A percentile compares a stretch with the other conserved stretches of the same genome.
Evolutionary conservation across 2,113 vertebrate genomes (phyloP).

Genomic region (Girardinichthys multiradiatus): DNA sequence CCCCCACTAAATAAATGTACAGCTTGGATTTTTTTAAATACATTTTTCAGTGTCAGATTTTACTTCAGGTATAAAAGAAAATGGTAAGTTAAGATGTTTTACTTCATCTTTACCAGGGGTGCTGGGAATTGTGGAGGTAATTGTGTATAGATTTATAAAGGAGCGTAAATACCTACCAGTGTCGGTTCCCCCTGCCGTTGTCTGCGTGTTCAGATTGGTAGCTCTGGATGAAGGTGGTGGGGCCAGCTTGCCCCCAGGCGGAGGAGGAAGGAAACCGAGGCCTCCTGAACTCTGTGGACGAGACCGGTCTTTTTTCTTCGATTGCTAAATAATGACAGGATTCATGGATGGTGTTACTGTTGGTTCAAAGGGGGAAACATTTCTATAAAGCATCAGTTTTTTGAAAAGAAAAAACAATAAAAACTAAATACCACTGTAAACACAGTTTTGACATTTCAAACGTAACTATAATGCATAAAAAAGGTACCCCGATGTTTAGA

Average conservation of each 20-base stretch:
- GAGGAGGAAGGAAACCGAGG: constrained; percentile 89
- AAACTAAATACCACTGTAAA: background rate
- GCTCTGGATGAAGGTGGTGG: constrained; percentile 81
- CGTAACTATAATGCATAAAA: background rate
- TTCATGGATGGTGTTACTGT: background rate
- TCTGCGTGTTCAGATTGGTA: constrained; percentile 82
- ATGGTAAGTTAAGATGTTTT: background rate
- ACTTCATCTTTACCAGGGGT: too few relatives aligned
- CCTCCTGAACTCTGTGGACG: constrained; percentile 85
- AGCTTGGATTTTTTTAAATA: background rate
- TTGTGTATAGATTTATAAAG: background rate
- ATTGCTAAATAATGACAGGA: constrained; percentile 80
- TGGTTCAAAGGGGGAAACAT: background rate
- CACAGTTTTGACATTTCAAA: background rate
- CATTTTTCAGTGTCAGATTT: background rate
- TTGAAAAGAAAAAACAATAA: background rate
- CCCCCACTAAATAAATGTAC: background rate
- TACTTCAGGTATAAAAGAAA: background rate
- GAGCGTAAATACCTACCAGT: constrained; percentile 68
- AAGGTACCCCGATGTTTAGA: constrained; percentile 92
- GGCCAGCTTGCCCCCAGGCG: constrained; percentile 88
- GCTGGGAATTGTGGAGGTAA: background rate
- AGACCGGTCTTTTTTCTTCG: constrained; percentile 87
- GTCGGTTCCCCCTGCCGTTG: constrained; percentile 77
- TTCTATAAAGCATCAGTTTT: background rate